phyloP scores from a whole-genome alignment of 2,888 invertebrate species.

The Agrochola lychnidis region DNA sequence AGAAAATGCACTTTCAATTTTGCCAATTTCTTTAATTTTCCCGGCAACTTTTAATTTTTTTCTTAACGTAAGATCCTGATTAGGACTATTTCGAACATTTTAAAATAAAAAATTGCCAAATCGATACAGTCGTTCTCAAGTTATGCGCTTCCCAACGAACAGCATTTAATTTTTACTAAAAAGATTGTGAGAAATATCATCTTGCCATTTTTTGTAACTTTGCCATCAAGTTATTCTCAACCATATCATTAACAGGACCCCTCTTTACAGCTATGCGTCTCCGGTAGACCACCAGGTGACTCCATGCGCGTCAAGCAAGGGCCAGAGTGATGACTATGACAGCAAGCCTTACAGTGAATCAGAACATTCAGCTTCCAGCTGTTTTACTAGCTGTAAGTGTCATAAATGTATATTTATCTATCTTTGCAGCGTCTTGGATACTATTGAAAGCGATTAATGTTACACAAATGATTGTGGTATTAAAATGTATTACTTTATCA shows the following conservation, averaged over 20 bases:
- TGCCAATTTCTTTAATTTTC: too few relatives aligned
- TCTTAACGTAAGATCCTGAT: too few relatives aligned
- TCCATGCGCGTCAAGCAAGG: conserved; percentile 91
- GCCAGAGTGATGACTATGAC: conserved; percentile 89
- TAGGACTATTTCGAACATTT: too few relatives aligned
- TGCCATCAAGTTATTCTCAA: not conserved
- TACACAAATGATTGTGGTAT: not conserved
- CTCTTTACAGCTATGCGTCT: conserved; percentile 84
- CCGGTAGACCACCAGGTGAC: conserved; percentile 88
- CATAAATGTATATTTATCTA: not conserved
- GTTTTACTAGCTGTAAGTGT: conserved; percentile 89
- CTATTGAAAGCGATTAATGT: not conserved
- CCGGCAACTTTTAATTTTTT: too few relatives aligned
- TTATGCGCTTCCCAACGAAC: too few relatives aligned
- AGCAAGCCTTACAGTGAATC: conserved; percentile 89
- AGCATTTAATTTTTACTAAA: too few relatives aligned
- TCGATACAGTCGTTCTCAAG: too few relatives aligned
- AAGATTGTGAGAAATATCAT: not conserved
- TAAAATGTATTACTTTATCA: not conserved
- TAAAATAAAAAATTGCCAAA: too few relatives aligned
- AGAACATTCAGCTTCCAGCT: conserved; percentile 88
- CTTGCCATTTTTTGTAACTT: not conserved
- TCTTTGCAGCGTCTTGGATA: not conserved
- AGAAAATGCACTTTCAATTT: too few relatives aligned
- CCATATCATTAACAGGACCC: conserved; percentile 4